phyloP scores from a whole-genome alignment of 2,888 invertebrate species.

The Agrochola litura region DNA sequence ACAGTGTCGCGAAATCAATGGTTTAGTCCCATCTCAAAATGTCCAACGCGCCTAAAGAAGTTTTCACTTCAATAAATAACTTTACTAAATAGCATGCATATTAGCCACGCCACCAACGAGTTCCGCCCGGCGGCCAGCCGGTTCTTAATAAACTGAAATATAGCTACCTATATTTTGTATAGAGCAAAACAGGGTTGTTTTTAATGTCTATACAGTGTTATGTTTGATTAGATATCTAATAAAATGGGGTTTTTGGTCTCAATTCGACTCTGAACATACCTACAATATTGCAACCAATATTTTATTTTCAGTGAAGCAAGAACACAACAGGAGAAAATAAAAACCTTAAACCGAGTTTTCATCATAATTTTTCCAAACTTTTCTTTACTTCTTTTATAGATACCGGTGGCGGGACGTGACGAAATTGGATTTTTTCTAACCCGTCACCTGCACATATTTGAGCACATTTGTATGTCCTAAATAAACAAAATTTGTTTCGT shows the following conservation, averaged over 20 bases:
- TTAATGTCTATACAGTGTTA: not conserved
- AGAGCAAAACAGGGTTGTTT: not conserved
- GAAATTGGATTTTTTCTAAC: slow-evolving; percentile 52
- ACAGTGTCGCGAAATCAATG: too few relatives aligned
- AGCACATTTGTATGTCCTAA: slow-evolving; percentile 52
- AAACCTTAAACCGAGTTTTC: slow-evolving; percentile 1
- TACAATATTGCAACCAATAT: not conserved
- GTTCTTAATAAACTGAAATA: too few relatives aligned
- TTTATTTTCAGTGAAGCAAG: not conserved
- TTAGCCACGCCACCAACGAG: too few relatives aligned
- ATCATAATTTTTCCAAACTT: slow-evolving; percentile 23
- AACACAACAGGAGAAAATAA: not conserved
- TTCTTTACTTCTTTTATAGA: slow-evolving; percentile 26
- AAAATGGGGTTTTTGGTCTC: not conserved
- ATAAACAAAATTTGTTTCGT: slow-evolving; percentile 57
- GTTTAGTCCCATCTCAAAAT: too few relatives aligned
- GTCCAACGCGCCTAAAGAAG: too few relatives aligned
- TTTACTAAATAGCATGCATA: too few relatives aligned
- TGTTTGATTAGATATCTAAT: not conserved
- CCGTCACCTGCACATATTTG: slow-evolving; percentile 39
- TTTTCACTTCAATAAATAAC: too few relatives aligned
- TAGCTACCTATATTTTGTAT: too few relatives aligned
- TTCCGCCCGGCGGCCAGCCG: too few relatives aligned
- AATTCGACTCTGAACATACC: not conserved
- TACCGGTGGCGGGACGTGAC: slow-evolving; percentile 26